Evolutionary conservation across 2,888 invertebrate species (phyloP).

Genomic region (Kuschelorhynchus macadamiae): DNA sequence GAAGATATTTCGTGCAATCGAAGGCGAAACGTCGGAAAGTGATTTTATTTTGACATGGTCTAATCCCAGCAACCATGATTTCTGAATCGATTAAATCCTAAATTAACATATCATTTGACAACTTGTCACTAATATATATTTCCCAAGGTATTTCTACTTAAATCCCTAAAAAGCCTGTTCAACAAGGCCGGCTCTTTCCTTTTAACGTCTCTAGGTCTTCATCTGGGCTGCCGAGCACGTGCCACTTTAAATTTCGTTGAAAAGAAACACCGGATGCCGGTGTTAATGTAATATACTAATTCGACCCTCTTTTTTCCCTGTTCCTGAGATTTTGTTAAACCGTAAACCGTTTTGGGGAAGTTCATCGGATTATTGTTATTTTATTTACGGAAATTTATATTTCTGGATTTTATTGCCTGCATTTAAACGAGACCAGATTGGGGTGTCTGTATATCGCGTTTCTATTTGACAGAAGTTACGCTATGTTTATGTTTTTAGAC

Average conservation of each 20-base stretch:
- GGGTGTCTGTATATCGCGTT: too few relatives aligned
- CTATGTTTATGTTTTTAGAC: too few relatives aligned
- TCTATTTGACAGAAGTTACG: too few relatives aligned
- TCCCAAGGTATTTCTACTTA: too few relatives aligned
- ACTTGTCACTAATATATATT: too few relatives aligned
- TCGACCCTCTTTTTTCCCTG: conserved; percentile 26
- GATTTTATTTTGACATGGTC: too few relatives aligned
- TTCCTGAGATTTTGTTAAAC: conserved; percentile 30
- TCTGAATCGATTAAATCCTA: too few relatives aligned
- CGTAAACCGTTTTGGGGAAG: conserved; percentile 36
- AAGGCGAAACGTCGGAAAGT: too few relatives aligned
- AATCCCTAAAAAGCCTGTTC: neutral
- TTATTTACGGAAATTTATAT: conserved; percentile 10
- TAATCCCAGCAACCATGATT: too few relatives aligned
- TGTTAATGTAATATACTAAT: conserved; percentile 26
- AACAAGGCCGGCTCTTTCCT: neutral
- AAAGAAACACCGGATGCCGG: conserved; percentile 28
- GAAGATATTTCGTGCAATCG: too few relatives aligned
- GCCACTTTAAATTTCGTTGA: conserved; percentile 27
- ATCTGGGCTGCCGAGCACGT: conserved; percentile 30
- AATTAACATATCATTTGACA: too few relatives aligned
- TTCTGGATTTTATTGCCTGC: neutral
- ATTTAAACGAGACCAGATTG: neutral
- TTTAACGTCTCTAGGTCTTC: conserved; percentile 1
- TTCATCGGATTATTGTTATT: conserved; percentile 23